These are phyloP conservation scores for Scaptomyza flava DNA, from an alignment of 2,888 invertebrate genomes.

Conservation along the genomic window DNA sequence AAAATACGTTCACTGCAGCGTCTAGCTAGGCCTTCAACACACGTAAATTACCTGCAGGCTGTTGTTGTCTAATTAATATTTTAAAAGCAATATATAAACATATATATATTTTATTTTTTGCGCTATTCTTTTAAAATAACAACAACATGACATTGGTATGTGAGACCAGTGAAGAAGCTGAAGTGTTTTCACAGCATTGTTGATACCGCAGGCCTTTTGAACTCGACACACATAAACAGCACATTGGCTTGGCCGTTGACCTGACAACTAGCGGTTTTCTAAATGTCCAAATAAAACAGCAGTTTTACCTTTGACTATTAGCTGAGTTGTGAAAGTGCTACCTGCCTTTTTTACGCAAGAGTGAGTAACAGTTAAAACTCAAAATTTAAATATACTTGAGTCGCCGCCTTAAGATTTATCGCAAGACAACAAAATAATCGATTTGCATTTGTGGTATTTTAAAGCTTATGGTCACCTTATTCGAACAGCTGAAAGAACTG, in stretches of 20 bases:
- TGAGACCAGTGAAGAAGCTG: slow-evolving; percentile 38
- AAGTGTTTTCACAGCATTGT: slow-evolving; percentile 44
- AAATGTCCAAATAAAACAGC: slow-evolving; percentile 13
- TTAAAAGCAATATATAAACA: background rate
- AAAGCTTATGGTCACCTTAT: background rate
- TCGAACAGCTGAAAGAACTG: slow-evolving; percentile 51
- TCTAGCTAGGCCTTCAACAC: background rate
- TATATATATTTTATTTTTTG: slow-evolving; percentile 5
- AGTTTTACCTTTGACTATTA: slow-evolving; percentile 19
- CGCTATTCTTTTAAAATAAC: slow-evolving; percentile 38
- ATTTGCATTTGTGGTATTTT: slow-evolving; percentile 19
- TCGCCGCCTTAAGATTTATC: slow-evolving; percentile 2
- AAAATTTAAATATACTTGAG: slow-evolving; percentile 3
- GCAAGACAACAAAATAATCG: slow-evolving; percentile 2
- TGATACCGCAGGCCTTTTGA: slow-evolving; percentile 48
- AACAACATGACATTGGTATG: slow-evolving; percentile 47
- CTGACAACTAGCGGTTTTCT: slow-evolving; percentile 19
- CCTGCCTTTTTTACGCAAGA: background rate
- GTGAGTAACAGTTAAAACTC: background rate
- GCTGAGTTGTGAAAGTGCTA: slow-evolving; percentile 30
- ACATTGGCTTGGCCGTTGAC: slow-evolving; percentile 42
- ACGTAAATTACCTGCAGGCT: slow-evolving; percentile 2
- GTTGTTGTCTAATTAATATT: slow-evolving; percentile 2
- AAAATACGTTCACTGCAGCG: slow-evolving; percentile 24
- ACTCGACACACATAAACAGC: slow-evolving; percentile 48